These are phyloP conservation scores for Caenorhabditis remanei DNA, from an alignment of 1,140 invertebrate genomes.

Conservation along the genomic window DNA sequence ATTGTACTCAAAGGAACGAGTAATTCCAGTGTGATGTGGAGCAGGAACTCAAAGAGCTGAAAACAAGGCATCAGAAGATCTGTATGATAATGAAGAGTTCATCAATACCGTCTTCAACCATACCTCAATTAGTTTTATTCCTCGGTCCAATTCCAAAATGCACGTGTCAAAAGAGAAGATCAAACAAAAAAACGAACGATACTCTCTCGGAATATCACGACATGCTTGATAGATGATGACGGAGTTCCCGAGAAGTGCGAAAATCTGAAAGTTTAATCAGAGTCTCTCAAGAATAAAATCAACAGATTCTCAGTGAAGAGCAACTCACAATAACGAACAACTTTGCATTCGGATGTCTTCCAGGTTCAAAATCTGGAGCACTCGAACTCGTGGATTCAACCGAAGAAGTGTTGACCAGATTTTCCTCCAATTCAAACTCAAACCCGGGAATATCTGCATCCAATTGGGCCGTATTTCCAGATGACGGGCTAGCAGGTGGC, in stretches of 20 bases:
- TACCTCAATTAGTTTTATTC: no score
- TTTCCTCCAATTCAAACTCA: conserved; percentile 33
- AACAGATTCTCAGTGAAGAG: background rate
- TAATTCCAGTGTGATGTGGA: background rate
- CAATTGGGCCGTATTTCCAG: background rate
- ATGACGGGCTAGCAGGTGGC: background rate
- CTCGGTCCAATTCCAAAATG: background rate
- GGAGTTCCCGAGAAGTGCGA: background rate
- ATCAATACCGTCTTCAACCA: background rate
- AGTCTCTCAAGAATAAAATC: background rate
- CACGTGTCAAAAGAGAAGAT: background rate
- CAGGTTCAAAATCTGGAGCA: background rate
- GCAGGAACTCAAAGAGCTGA: background rate
- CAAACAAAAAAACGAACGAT: background rate
- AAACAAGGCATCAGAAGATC: background rate
- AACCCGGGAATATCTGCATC: background rate
- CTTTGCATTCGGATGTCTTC: background rate
- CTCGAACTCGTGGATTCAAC: background rate
- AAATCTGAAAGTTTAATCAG: background rate
- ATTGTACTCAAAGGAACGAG: background rate
- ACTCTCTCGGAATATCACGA: background rate
- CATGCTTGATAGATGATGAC: background rate
- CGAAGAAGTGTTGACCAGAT: background rate
- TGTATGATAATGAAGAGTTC: no score
- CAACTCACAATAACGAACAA: conserved; percentile 3